Percentiles rank a stretch among this genome's conserved stretches.
phyloP scores from a whole-genome alignment of 2,888 invertebrate species.

The Lasius platythorax region DNA sequence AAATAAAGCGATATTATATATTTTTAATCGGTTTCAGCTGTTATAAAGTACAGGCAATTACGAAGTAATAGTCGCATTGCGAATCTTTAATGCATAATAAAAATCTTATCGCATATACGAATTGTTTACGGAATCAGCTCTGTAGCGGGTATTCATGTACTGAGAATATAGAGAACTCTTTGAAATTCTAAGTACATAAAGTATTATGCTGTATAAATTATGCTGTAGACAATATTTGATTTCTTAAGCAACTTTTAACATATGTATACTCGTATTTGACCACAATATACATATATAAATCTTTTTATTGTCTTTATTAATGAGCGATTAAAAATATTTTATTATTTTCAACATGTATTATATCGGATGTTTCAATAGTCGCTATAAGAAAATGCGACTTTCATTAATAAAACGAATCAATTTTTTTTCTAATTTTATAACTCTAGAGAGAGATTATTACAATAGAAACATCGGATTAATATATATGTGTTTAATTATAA shows the following conservation, averaged over 20 bases:
- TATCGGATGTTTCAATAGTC: slow-evolving; percentile 7
- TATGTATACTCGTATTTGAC: slow-evolving; percentile 30
- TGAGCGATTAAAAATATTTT: slow-evolving; percentile 32
- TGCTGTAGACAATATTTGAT: slow-evolving; percentile 3
- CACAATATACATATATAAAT: slow-evolving; percentile 28
- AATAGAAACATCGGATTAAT: not conserved
- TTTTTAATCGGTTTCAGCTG: not conserved
- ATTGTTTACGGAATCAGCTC: not conserved
- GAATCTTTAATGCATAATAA: slow-evolving; percentile 25
- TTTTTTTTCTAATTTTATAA: not conserved
- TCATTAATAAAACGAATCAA: slow-evolving; percentile 3
- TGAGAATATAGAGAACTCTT: slow-evolving; percentile 29
- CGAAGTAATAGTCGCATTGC: not conserved
- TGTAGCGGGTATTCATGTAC: not conserved
- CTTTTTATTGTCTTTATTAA: slow-evolving; percentile 41
- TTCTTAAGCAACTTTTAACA: slow-evolving; percentile 23
- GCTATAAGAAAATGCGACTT: not conserved
- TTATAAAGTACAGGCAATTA: slow-evolving; percentile 27
- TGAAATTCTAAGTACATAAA: slow-evolving; percentile 39
- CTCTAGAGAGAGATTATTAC: not conserved
- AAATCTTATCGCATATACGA: slow-evolving; percentile 1
- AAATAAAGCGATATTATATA: slow-evolving; percentile 30
- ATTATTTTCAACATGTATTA: not conserved
- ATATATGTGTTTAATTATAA: not conserved
- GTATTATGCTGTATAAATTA: slow-evolving; percentile 4